Conservation (phyloP, 1,140 invertebrate genomes). For the Drosophila arizonae region DNA sequence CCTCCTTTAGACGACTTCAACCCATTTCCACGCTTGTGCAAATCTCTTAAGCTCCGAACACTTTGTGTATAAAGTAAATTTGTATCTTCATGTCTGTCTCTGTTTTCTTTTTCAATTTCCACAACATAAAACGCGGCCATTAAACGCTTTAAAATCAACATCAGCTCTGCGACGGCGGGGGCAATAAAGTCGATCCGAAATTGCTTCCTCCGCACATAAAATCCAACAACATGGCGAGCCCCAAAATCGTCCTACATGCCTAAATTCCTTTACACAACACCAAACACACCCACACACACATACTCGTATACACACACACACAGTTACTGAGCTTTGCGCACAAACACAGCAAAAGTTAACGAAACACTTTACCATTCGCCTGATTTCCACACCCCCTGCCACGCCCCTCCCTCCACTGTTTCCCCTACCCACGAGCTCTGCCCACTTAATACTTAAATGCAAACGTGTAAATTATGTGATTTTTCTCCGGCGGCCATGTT, state of each 20-base stretch:
- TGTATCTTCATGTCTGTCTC: conserved; percentile 38
- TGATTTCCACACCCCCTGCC: neutral
- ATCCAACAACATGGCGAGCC: conserved; percentile 53
- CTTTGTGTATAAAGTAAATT: conserved; percentile 72
- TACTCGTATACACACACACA: conserved; percentile 4
- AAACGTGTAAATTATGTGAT: conserved; percentile 81
- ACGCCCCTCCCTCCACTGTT: neutral
- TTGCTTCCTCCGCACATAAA: conserved; percentile 78
- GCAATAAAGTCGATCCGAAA: conserved; percentile 80
- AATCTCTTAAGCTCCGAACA: conserved; percentile 73
- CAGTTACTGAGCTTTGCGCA: conserved; percentile 64
- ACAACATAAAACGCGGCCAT: conserved; percentile 54
- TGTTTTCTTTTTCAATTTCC: conserved; percentile 69
- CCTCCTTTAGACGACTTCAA: neutral
- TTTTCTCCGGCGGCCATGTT: conserved; percentile 80
- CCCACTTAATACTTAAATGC: conserved; percentile 81
- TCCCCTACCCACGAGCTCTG: conserved; percentile 10
- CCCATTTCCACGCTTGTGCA: conserved; percentile 17
- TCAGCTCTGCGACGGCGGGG: conserved; percentile 61
- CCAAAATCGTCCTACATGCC: conserved; percentile 49
- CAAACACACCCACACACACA: conserved; percentile 19
- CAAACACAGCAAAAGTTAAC: conserved; percentile 73
- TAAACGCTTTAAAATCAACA: conserved; percentile 81
- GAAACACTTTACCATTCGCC: conserved; percentile 65
- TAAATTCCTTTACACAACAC: conserved; percentile 63